Percentiles rank a stretch among this genome's conserved stretches.
These are phyloP conservation scores for Clunio marinus DNA, from an alignment of 2,888 invertebrate genomes.

Conservation along the genomic window DNA sequence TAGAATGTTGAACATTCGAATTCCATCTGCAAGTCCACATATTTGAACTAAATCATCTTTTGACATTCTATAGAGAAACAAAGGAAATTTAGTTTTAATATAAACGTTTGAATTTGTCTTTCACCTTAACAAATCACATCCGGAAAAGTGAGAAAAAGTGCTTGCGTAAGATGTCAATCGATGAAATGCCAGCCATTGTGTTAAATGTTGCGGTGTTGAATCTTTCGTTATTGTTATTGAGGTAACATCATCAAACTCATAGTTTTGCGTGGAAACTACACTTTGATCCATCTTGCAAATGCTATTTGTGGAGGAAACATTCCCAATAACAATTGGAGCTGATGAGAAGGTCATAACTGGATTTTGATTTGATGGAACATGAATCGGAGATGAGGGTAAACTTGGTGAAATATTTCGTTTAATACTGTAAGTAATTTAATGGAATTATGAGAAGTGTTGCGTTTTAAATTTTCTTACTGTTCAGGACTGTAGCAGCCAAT, in stretches of 20 bases:
- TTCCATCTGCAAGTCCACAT: constrained; percentile 90
- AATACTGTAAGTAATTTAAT: constrained; percentile 45
- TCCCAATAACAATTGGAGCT: constrained; percentile 49
- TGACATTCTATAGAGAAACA: constrained; percentile 63
- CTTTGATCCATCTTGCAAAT: constrained; percentile 50
- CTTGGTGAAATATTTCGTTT: constrained; percentile 44
- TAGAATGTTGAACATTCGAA: constrained; percentile 84
- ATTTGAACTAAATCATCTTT: constrained; percentile 91
- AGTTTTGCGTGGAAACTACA: constrained; percentile 48
- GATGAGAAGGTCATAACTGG: constrained; percentile 3
- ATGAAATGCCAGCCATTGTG: constrained; percentile 72
- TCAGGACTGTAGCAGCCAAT: constrained; percentile 50
- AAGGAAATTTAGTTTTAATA: background rate
- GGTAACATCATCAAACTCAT: constrained; percentile 23
- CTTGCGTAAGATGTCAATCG: constrained; percentile 71
- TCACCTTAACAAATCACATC: constrained; percentile 77
- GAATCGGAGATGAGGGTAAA: constrained; percentile 51
- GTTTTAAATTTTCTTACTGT: constrained; percentile 47
- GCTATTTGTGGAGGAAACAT: constrained; percentile 51
- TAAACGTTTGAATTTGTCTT: no score
- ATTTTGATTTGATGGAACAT: constrained; percentile 44
- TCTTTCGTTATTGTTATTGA: constrained; percentile 58
- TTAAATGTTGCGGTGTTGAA: constrained; percentile 67
- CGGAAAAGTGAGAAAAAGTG: constrained; percentile 81
- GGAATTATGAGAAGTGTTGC: no score